Evolutionary conservation across 1,140 invertebrate genomes (phyloP), one percentile per base, ranked within the genome.

Genomic region (Pollicipes pollicipes): DNA sequence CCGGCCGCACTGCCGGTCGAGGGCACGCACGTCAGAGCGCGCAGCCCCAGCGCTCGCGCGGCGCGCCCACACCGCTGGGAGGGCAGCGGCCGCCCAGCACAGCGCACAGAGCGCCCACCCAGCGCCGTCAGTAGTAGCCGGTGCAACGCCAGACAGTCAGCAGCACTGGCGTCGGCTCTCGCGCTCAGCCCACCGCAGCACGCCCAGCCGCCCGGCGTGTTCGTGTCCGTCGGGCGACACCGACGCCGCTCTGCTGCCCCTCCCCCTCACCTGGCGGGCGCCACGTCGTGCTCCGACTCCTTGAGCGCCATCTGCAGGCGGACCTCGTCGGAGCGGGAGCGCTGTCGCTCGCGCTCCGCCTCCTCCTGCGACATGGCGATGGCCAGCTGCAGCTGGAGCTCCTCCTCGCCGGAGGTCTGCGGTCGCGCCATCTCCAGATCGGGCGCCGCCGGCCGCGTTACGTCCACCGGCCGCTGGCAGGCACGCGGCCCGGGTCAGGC

Each of bases 341-440:
- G 87, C 76, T 95, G 88, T 80, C 97, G 91, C 77, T 98, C 94
- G 78, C 96, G 89, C 77, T 99, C 96, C 31, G 95, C 95, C 83
- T 99, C 97, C 81, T 99, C 97, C 72, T 95, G 88, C 69, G 93
- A 97, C 91, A 99, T 97, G 67, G 96, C 97, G 77, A 99, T 83
- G 32, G 97, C 97, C 76, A 99, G 84, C 82, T 99, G 95, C 72
- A 99, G 81, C 80, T 99, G 97, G 73, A 99, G 83, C 80, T 99
- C 96, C 83, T 99, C 97, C 81, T 99, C 97, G 0, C 95, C 95
- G 1, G 90, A 88, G 0, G 95, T 97, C 76, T 94, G 91, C 10
- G 96, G 96, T 69, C 96, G 84, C 30, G 95, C 95, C 78, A 88
- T 86, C 82, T 98, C 95, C 74, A 97, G 82, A 77, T 97, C 95